Percentiles rank a stretch among this genome's conserved stretches.
Evolutionary conservation across 2,888 invertebrate genomes (phyloP).

Genomic region (Ceraclea dissimilis): DNA sequence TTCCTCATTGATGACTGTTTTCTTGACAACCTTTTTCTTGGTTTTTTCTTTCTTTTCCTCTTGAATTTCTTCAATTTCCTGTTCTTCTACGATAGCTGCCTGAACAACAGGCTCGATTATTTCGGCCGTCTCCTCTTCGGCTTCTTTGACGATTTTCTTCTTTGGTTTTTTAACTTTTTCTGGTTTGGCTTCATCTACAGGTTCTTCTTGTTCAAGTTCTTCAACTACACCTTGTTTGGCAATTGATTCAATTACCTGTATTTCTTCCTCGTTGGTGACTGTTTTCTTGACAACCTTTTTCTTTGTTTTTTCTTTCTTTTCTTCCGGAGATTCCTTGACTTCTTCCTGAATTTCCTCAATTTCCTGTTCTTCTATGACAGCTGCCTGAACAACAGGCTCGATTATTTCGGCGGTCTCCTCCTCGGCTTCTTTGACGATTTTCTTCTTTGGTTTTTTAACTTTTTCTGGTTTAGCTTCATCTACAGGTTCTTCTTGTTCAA

Average conservation of each 20-base stretch:
- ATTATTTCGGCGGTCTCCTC: constrained; percentile 35
- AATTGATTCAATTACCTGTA: constrained; percentile 26
- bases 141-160: constrained; percentile 29
- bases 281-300: constrained; percentile 31
- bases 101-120: constrained; percentile 23
- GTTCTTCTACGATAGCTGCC: background rate
- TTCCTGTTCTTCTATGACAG: constrained; percentile 31
- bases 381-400: constrained; percentile 36
- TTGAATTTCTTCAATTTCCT: background rate
- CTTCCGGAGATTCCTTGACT: constrained; percentile 28
- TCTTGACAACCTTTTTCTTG: constrained; percentile 15
- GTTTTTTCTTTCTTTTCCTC: constrained; percentile 26
- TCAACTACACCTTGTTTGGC: background rate
- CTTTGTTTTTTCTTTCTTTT: constrained; percentile 30
- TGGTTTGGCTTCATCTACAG: constrained; percentile 28
- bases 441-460: constrained; percentile 36
- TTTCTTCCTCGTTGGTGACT: constrained; percentile 33
- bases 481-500: constrained; percentile 40
- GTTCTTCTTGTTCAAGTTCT: constrained; percentile 27
- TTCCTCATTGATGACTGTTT: background rate
- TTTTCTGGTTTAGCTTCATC: constrained; percentile 36
- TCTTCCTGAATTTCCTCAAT: too few relatives aligned
- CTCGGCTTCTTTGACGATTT: constrained; percentile 40
- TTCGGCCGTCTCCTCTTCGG: constrained; percentile 28
- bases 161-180: constrained; percentile 28